Percentiles rank a stretch among this genome's conserved stretches.
Conservation (phyloP, 2,113 vertebrate genomes). For the Ascaphus truei region DNA sequence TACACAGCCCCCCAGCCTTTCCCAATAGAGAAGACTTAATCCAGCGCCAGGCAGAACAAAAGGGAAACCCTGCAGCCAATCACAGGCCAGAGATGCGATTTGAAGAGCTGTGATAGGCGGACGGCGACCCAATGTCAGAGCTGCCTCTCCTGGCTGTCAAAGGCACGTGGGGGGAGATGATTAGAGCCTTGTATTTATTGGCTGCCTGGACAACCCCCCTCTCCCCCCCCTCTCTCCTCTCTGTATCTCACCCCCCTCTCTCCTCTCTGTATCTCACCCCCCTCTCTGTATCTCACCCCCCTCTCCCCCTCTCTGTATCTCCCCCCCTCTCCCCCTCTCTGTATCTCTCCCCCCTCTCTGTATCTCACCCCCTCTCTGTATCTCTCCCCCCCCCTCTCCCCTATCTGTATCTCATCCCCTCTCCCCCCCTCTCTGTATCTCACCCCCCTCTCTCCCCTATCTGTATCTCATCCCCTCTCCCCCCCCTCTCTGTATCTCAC, state of each 20-base stretch:
- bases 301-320: no score
- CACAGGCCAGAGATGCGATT: not conserved
- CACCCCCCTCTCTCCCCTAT: no score
- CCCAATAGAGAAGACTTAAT: slow-evolving; percentile 26
- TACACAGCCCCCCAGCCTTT: no score
- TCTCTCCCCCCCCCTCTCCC: not conserved
- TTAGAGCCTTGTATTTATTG: slow-evolving; percentile 35
- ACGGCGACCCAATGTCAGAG: not conserved
- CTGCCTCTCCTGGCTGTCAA: slow-evolving; percentile 5
- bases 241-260: slow-evolving; percentile 11
- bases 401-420: no score
- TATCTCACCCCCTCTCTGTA: no score
- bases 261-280: no score
- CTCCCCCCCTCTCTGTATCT: no score
- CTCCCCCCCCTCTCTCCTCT: slow-evolving; percentile 1
- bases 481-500: no score
- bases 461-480: no score
- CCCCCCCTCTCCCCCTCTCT: no score
- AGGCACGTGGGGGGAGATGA: slow-evolving; percentile 33
- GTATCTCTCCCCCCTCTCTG: no score
- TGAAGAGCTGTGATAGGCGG: not conserved
- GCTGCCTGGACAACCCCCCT: slow-evolving; percentile 13
- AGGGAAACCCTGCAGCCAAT: slow-evolving; percentile 18
- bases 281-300: no score
- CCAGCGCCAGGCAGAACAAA: slow-evolving; percentile 27